Base-by-base conservation (phyloP, 2,797 vertebrate species). In the Amphiprion clarkii region DNA sequence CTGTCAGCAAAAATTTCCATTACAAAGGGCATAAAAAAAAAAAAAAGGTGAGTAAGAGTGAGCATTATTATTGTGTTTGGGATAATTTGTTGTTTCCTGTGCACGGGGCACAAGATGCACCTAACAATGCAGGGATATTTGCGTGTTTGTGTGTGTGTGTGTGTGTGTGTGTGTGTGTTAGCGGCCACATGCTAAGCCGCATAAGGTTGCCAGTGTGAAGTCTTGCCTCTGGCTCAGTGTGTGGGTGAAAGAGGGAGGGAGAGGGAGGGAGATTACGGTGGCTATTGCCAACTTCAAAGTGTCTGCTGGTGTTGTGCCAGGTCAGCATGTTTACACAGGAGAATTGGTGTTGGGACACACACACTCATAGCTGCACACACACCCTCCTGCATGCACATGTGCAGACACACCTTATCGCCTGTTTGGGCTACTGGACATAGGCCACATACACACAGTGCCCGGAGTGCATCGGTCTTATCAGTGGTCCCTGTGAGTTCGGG, bases 261-360 rank as follows among this genome's bases (percentile, higher is more conserved):
- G 62, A 71, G 58, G 61, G 69, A 72, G 51, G 46, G 64, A 86
- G 88, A 93, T 92, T 89, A 89, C 83, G 75, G 83, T 54, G 71
- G 69, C 86, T 81, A 72, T 84, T 89, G 86, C 92, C 90, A 92
- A 93, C 90, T 91, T 93, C 93, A 93, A 92, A 94, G 93, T 88
- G 86, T 91, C 88, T 89, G 23, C 84, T 91, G 87, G 83, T 92
- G 86, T 85, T 83, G 79, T 91, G 87, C 91, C 88, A 91, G 90
- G 88, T 93, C 92, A 92, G 90, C 90, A 88, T 92, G 90, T 92
- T 90, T 90, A 92, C 92, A 90, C 87, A 76, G 76, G 84, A 82
- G 89, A 88, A 91, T 90, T 85, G 87, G 67, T 89, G 89, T 88
- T 78, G 76, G 70, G 66, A 84, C 82, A 75, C 78, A 75, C 74